Percentiles rank a stretch among this genome's conserved stretches.
Conservation (phyloP, 2,888 invertebrate genomes). For the Epinotia nisella region DNA sequence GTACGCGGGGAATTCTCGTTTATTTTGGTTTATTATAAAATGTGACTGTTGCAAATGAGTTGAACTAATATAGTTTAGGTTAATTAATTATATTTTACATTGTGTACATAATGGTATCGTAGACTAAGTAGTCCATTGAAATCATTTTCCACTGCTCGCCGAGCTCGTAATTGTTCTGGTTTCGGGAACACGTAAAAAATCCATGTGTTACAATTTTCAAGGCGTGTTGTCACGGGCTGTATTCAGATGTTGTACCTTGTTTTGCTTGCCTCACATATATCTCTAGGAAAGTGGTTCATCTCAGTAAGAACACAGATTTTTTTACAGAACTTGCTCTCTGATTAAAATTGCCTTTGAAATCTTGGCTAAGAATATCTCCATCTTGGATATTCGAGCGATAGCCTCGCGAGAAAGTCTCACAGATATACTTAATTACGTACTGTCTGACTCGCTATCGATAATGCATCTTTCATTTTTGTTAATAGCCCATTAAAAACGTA, state of each 20-base stretch:
- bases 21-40: conserved; percentile 59
- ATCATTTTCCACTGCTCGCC: conserved; percentile 60
- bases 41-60: conserved; percentile 73
- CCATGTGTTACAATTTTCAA: not conserved
- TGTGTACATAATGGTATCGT: conserved; percentile 70
- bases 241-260: not conserved
- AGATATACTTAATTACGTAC: too few relatives aligned
- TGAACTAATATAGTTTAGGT: conserved; percentile 66
- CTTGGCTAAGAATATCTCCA: too few relatives aligned
- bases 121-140: conserved; percentile 71
- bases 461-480: too few relatives aligned
- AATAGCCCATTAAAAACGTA: too few relatives aligned
- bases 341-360: too few relatives aligned
- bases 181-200: not conserved
- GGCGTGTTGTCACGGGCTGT: not conserved
- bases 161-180: conserved; percentile 47
- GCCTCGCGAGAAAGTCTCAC: too few relatives aligned
- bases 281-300: too few relatives aligned
- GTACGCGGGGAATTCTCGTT: conserved; percentile 56
- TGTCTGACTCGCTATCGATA: too few relatives aligned
- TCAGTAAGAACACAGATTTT: too few relatives aligned
- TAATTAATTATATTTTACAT: conserved; percentile 67
- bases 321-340: too few relatives aligned
- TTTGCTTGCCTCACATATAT: too few relatives aligned
- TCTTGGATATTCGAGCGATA: too few relatives aligned